A percentile compares a stretch with the other conserved stretches of the same genome.
These are phyloP conservation scores for Ophion ventricosus DNA, from an alignment of 2,888 invertebrate species.

Conservation along the genomic window DNA sequence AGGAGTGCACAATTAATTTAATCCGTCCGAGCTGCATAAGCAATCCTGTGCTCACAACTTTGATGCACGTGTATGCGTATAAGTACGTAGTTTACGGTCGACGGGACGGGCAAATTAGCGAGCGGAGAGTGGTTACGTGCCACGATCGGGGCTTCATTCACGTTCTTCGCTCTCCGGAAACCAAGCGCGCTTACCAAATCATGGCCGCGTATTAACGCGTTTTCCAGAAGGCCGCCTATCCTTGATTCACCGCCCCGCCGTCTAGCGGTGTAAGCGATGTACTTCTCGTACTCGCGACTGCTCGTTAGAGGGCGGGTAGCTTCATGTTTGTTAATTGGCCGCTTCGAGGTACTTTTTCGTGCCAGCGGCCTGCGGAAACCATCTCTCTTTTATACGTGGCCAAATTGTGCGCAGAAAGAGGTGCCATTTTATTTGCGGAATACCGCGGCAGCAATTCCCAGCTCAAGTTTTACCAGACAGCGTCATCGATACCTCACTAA, in stretches of 20 bases:
- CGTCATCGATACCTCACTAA: too few species aligned
- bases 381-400: too few species aligned
- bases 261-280: constrained; percentile 29
- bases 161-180: constrained; percentile 22
- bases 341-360: not conserved
- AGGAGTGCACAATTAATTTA: constrained; percentile 57
- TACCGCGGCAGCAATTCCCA: too few species aligned
- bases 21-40: constrained; percentile 56
- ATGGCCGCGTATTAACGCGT: not conserved
- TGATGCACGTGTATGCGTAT: not conserved
- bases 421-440: too few species aligned
- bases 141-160: constrained; percentile 33
- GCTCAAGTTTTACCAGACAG: too few species aligned
- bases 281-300: constrained; percentile 3
- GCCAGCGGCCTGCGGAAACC: too few species aligned
- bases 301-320: constrained; percentile 22
- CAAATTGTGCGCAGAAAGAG: too few species aligned
- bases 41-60: constrained; percentile 45
- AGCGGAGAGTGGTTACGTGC: constrained; percentile 40
- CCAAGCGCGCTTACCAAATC: constrained; percentile 8
- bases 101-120: constrained; percentile 48
- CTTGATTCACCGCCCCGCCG: not conserved
- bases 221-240: not conserved
- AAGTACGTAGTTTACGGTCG: constrained; percentile 30
- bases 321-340: constrained; percentile 13